Evolutionary conservation across 2,797 vertebrate genomes (phyloP), one percentile per base, ranked within the genome.

Genomic region (Adrianichthys oophorus): DNA sequence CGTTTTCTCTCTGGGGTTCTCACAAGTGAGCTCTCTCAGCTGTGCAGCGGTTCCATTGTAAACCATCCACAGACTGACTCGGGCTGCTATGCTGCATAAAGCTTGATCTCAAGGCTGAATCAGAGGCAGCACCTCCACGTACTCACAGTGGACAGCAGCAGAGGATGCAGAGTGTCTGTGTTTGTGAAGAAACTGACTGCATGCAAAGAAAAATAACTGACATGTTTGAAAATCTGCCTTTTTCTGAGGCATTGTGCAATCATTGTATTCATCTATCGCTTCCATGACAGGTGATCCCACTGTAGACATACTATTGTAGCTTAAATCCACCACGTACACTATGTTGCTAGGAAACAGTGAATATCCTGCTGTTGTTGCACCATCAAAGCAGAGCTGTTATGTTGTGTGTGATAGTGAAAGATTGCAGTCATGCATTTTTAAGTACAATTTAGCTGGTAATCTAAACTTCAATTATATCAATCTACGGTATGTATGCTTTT

Each of bases 301-400:
- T 40, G 29, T 49, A 67, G 68, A 53, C 15, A 32, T 18, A 37
- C 17, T 29, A 57, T 65, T 62, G 74, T 63, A 68, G 65, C 70
- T 63, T 67, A 65, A 70, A 79, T 70, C 72, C 48, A 37, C 61
- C 15, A 56, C 78, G 72, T 68, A 81, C 58, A 54, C 69, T 72
- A 77, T 76, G 90, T 90, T 91, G 89, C 89, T 90, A 90, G 85
- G 87, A 82, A 89, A 91, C 88, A 82, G 83, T 15, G 70, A 86
- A 84, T 82, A 84, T 68, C 76, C 72, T 59, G 68, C 62, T 70
- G 62, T 79, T 64, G 65, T 68, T 74, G 55, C 60, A 69, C 68
- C 79, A 85, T 85, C 79, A 85, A 82, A 83, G 70, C 42, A 75
- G 32, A 59, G 52, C 70, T 48, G 56, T 65, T 78, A 52, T 65